These are phyloP conservation scores for Homarus americanus DNA, from an alignment of 1,140 invertebrate genomes.

Conservation along the genomic window DNA sequence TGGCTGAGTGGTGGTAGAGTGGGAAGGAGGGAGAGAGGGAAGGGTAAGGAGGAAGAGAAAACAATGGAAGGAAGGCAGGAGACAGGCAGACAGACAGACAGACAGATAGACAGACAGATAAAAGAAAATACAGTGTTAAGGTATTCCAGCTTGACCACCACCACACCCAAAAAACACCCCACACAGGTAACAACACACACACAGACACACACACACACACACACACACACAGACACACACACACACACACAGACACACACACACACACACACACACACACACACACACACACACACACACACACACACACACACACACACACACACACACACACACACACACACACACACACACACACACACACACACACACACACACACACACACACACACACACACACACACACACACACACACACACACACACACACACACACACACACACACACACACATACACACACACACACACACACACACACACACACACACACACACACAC, in stretches of 20 bases:
- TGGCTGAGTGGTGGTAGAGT: too few species aligned
- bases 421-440: too few species aligned
- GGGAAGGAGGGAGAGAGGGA: background rate
- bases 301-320: constrained; percentile 33
- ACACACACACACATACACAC: too few species aligned
- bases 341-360: constrained; percentile 25
- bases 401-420: too few species aligned
- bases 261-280: constrained; percentile 47
- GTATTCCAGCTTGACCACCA: background rate
- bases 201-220: constrained; percentile 48
- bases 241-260: constrained; percentile 39
- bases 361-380: constrained; percentile 9
- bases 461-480: too few species aligned
- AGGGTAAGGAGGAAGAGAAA: background rate
- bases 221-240: constrained; percentile 45
- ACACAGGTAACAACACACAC: constrained; percentile 31
- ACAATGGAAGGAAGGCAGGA: too few species aligned
- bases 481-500: too few species aligned
- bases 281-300: constrained; percentile 13
- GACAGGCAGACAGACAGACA: too few species aligned
- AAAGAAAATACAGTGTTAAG: too few species aligned
- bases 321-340: constrained; percentile 38
- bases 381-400: background rate
- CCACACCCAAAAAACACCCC: constrained; percentile 30
- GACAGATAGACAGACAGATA: too few species aligned